Percentiles rank a stretch among this genome's conserved stretches.
Evolutionary conservation across 92 coral and sea anemone species (phyloP).

Genomic region (Paragorgia papillata): DNA sequence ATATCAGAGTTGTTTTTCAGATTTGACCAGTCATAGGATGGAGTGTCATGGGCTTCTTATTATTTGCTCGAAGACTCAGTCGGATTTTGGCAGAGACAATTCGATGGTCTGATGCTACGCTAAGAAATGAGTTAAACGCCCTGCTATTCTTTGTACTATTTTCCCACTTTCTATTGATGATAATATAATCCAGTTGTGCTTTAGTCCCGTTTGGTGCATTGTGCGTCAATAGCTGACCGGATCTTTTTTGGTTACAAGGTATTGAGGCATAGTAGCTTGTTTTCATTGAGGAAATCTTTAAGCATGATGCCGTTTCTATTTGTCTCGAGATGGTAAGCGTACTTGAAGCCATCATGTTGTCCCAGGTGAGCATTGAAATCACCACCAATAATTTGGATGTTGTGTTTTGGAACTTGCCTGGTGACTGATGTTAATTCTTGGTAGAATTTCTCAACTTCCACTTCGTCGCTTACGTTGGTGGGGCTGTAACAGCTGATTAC

Average conservation of each 20-base stretch:
- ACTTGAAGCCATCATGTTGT: conserved; percentile 22
- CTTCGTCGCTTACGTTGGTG: conserved; percentile 27
- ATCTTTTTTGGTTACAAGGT: conserved; percentile 46
- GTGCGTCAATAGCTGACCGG: conserved; percentile 52
- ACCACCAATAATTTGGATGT: conserved; percentile 43
- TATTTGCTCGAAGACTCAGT: conserved; percentile 35
- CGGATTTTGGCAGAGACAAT: conserved; percentile 28
- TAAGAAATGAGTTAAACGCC: conserved; percentile 50
- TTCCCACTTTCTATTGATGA: conserved; percentile 53
- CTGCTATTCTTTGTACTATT: conserved; percentile 51
- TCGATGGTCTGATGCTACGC: conserved; percentile 59
- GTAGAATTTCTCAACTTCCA: conserved; percentile 42
- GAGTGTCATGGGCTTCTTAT: conserved; percentile 2
- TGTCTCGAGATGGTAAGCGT: conserved; percentile 44
- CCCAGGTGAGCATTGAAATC: conserved; percentile 48
- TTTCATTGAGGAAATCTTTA: conserved; percentile 35
- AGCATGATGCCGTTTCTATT: conserved; percentile 45
- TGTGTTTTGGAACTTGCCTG: conserved; percentile 32
- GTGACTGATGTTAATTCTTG: conserved; percentile 24
- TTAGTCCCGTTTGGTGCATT: conserved; percentile 22
- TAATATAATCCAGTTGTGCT: conserved; percentile 52
- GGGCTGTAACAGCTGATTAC: conserved; percentile 57
- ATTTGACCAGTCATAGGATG: conserved; percentile 33
- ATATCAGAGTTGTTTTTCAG: conserved; percentile 20
- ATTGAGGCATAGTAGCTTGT: conserved; percentile 40